Base-by-base conservation (phyloP, 2,888 invertebrate species). In the Lepetodrilus schrolli region DNA sequence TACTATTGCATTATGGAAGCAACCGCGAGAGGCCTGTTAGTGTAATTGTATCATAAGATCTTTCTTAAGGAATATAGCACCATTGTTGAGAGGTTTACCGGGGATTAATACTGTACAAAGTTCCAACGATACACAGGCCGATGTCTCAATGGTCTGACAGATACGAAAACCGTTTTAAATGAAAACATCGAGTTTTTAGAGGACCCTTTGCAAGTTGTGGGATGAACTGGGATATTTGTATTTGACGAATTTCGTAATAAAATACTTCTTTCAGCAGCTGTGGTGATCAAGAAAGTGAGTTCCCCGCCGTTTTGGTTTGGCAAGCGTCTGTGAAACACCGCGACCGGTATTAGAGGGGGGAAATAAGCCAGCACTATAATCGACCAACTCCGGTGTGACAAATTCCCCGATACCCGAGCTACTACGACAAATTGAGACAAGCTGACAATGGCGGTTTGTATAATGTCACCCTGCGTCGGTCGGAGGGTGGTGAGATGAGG, bases 11-110 rank as follows among this genome's bases (percentile, higher is more conserved):
- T 58, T 58, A 58, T 23, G 17, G 58, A 58, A 58, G 58, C 34
- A 58, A 30, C 58, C 13, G 34, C 17, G 34, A 58, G 58, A 58
- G 58, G 58, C 30, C 30, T 58, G 43, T 8, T n/a, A 30, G 58
- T 17, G 58, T 58, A 58, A 58, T 58, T 58, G 58, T 58, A 58
- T 58, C 58, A 58, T 30, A 30, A 17, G 21, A 58, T 34, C 34
- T 58, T 58, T 58, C 58, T 58, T 58, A 58, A 58, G 58, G 58
- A 58, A 58, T 58, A 58, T 43, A 58, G 34, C 58, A 34, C 30
- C 34, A 58, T 23, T 58, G 26, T 58, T 30, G 58, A 34, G 30
- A n/a, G 58, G 30, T n/a, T 58, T 58, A 58, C 30, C 7, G 30
- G 17, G 58, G 58, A 58, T 58, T 58, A 58, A 30, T 30, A 30